Evolutionary conservation across 2,797 vertebrate species (phyloP), one percentile per base, ranked within the genome.

Genomic region (Sebastes variabilis): DNA sequence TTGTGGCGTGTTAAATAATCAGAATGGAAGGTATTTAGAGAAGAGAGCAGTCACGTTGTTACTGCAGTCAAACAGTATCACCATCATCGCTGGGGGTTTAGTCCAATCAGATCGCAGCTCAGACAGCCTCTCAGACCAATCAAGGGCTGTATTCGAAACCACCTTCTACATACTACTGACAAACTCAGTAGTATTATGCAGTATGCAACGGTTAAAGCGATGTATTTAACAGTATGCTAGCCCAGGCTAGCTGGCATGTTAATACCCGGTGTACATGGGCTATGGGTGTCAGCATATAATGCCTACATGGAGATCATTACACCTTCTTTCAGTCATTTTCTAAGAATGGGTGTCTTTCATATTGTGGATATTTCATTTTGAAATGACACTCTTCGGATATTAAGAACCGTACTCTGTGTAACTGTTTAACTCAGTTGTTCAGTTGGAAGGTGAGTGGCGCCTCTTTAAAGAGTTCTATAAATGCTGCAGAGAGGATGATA

Each of bases 401-500:
- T 42, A 25, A 24, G 1, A 29, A 11, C 56, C 25, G 3, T 25
- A 18, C n/a, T 59, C 59, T 61, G 24, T 56, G 12, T 25, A 25
- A 29, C 25, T n/a, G 42, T 46, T 46, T 46, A 46, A 46, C 42
- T 46, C 42, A 46, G 36, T 38, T 38, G 36, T 38, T 38, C 36
- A 5, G 22, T 25, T 72, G 30, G 9, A 16, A 64, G 30, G 34
- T 8, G 25, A 56, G 12, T 24, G 9, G 54, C 38, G 68, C 59
- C 6, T 56, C 22, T 75, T 69, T 38, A 72, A 58, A 69, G 25
- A 52, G 42, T 58, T 72, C 56, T 75, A 29, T 60, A 80, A 79
- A 75, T 10, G 52, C 67, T 62, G 22, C 30, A 20, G 67, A 24
- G 62, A 18, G 71, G 62, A 84, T 24, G 75, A 76, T 81, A 55